A percentile compares a stretch with the other conserved stretches of the same genome.
These are phyloP conservation scores for Caenorhabditis zanzibari DNA, from an alignment of 2,888 invertebrate species.

Conservation along the genomic window DNA sequence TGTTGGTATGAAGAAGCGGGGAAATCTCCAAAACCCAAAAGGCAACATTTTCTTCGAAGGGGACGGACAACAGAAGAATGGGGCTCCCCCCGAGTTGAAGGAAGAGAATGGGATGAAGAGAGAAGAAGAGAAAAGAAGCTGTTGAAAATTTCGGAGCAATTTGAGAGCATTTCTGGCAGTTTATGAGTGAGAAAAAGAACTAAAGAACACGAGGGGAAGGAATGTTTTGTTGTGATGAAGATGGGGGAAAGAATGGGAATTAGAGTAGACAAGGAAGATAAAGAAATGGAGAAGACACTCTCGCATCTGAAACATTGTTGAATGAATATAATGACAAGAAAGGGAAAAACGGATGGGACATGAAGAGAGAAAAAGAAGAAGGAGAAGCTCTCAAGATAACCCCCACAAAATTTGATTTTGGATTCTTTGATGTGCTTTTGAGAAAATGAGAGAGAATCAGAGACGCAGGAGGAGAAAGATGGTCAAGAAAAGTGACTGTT, in stretches of 20 bases:
- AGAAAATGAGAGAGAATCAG: slow-evolving; percentile 11
- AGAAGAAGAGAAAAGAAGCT: slow-evolving; percentile 18
- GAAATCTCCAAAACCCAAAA: slow-evolving; percentile 63
- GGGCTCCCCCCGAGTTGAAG: neutral
- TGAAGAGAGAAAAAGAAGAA: slow-evolving; percentile 33
- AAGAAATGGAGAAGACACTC: slow-evolving; percentile 11
- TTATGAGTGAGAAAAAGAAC: slow-evolving; percentile 43
- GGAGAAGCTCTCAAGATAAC: slow-evolving; percentile 50
- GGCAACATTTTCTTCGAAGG: slow-evolving; percentile 54
- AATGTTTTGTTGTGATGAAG: neutral
- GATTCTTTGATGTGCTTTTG: slow-evolving; percentile 53
- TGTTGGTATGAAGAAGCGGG: neutral
- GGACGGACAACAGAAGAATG: slow-evolving; percentile 37
- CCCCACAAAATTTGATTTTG: slow-evolving; percentile 59
- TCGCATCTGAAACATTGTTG: slow-evolving; percentile 5
- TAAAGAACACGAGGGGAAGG: slow-evolving; percentile 12
- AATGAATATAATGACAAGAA: slow-evolving; percentile 40
- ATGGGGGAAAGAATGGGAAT: slow-evolving; percentile 2
- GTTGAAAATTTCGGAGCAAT: slow-evolving; percentile 34
- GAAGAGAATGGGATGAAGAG: slow-evolving; percentile 14
- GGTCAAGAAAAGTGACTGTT: neutral
- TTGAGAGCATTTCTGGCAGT: slow-evolving; percentile 44
- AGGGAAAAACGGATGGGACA: slow-evolving; percentile 15
- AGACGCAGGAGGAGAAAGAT: slow-evolving; percentile 24
- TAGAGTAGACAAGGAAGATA: slow-evolving; percentile 3